These are phyloP conservation scores for Parasteatoda lunata DNA, from an alignment of 2,888 invertebrate genomes.

Conservation along the genomic window DNA sequence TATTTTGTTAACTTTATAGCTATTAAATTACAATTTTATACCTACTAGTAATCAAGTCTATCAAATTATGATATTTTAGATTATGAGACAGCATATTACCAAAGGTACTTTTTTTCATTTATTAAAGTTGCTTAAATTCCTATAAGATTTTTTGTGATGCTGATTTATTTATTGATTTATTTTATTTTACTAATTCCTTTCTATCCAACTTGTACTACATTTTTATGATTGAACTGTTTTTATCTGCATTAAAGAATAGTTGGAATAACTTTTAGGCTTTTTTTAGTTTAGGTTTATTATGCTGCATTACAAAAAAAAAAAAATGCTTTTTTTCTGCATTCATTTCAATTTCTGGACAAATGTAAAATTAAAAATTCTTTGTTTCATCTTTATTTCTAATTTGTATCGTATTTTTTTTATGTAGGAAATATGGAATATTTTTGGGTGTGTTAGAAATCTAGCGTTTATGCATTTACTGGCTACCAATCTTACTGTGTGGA, in stretches of 20 bases:
- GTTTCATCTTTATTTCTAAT: conserved; percentile 7
- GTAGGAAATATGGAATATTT: conserved; percentile 72
- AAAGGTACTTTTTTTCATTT: too few relatives aligned
- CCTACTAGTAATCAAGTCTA: too few relatives aligned
- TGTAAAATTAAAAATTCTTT: background rate
- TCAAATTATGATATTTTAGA: too few relatives aligned
- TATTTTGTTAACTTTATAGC: too few relatives aligned
- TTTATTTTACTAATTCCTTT: too few relatives aligned
- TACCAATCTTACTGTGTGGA: conserved; percentile 78
- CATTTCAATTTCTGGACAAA: background rate
- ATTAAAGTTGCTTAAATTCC: too few relatives aligned
- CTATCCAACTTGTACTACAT: background rate
- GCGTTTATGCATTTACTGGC: conserved; percentile 77
- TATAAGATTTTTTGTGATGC: too few relatives aligned
- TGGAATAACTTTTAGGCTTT: background rate
- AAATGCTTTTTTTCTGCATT: background rate
- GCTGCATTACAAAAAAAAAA: background rate
- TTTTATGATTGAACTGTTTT: background rate
- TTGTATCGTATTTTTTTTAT: too few relatives aligned
- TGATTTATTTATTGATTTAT: too few relatives aligned
- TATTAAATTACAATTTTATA: too few relatives aligned
- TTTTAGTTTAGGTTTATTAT: background rate
- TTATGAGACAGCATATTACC: too few relatives aligned
- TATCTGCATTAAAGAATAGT: background rate
- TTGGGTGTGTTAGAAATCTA: conserved; percentile 63